Conservation (phyloP, 1,140 invertebrate species). For the Cydia strobilella region DNA sequence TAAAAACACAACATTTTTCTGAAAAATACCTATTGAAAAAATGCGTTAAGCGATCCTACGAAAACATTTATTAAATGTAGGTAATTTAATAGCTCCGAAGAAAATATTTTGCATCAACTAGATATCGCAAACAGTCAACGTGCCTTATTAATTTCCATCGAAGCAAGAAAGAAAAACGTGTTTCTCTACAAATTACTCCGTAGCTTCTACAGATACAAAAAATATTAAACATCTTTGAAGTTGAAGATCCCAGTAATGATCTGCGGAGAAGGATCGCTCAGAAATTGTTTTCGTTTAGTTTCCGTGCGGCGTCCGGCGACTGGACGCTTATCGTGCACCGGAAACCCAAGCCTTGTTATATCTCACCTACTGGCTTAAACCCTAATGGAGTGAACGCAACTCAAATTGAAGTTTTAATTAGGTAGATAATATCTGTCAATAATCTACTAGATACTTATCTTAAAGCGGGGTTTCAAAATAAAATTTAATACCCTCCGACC, state of each 20-base stretch:
- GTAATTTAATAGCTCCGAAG: neutral
- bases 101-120: conserved; percentile 4
- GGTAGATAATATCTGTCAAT: neutral
- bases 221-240: conserved; percentile 41
- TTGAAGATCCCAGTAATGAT: conserved; percentile 58
- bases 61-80: neutral
- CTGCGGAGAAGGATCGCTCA: conserved; percentile 51
- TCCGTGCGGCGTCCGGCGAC: conserved; percentile 35
- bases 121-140: conserved; percentile 23
- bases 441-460: no score
- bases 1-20: no score
- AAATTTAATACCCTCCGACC: no score
- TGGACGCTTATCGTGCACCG: conserved; percentile 42
- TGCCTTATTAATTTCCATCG: conserved; percentile 40
- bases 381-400: neutral
- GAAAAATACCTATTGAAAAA: neutral
- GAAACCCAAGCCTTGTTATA: conserved; percentile 7
- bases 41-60: neutral
- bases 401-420: neutral
- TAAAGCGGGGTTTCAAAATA: no score
- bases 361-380: neutral
- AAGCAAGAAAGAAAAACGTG: conserved; percentile 37
- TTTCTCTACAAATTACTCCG: conserved; percentile 41
- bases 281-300: conserved; percentile 61
- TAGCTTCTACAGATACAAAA: conserved; percentile 40